Evolutionary conservation across 2,113 vertebrate genomes (phyloP).

Genomic region (Narcine bancroftii): DNA sequence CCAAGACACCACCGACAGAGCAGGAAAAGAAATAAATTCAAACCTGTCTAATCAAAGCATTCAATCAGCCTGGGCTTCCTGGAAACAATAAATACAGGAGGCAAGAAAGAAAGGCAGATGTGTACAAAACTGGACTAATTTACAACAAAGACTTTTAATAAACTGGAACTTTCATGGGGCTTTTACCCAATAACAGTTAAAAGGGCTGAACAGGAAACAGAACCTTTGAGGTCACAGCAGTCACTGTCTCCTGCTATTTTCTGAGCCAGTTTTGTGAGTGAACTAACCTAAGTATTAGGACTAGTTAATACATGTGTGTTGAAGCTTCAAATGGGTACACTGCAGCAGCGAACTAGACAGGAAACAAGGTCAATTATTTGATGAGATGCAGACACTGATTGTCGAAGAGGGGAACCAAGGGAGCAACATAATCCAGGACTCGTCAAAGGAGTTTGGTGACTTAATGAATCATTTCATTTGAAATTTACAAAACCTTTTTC

Average conservation of each 20-base stretch:
- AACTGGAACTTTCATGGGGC: not conserved
- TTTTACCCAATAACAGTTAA: not conserved
- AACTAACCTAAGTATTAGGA: not conserved
- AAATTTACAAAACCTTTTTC: not conserved
- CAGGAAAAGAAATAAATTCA: constrained; percentile 4
- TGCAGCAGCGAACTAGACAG: not conserved
- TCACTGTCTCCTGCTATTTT: not conserved
- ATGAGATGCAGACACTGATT: not conserved
- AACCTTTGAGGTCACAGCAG: not conserved
- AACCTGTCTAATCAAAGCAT: constrained; percentile 14
- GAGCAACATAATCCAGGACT: not conserved
- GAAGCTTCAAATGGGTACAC: not conserved
- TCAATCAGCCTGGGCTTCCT: not conserved
- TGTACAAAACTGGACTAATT: not conserved
- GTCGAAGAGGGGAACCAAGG: not conserved
- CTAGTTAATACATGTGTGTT: not conserved
- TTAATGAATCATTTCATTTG: not conserved
- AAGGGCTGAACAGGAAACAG: not conserved
- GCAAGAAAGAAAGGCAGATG: not conserved
- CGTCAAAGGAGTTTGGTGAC: not conserved
- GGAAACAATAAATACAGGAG: not conserved
- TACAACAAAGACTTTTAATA: not conserved
- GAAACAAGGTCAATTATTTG: not conserved
- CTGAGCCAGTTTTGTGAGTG: not conserved
- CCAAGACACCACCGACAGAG: not conserved